Conservation (phyloP, 1,140 invertebrate genomes). For the Penaeus indicus region DNA sequence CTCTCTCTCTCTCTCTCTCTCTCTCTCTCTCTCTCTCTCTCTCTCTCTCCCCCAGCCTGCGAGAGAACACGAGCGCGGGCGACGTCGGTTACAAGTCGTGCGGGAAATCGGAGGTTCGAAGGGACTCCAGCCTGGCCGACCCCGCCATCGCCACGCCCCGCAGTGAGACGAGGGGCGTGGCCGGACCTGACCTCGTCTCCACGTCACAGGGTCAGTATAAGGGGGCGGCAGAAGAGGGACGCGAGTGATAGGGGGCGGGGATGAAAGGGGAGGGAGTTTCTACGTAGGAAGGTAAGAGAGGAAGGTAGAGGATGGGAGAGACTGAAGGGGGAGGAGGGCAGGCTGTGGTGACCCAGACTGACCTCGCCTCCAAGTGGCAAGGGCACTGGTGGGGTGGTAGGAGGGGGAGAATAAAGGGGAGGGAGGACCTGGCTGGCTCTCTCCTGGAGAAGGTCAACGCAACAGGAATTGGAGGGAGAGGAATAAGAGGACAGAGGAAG, state of each 20-base stretch:
- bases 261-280: background rate
- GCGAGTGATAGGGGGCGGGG: background rate
- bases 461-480: too few species aligned
- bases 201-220: conserved; percentile 12
- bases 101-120: background rate
- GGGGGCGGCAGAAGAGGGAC: background rate
- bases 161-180: background rate
- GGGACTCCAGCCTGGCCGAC: background rate
- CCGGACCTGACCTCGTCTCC: conserved; percentile 11
- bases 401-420: background rate
- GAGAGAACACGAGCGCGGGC: conserved; percentile 1
- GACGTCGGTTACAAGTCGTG: conserved; percentile 31
- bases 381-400: background rate
- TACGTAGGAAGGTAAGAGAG: background rate
- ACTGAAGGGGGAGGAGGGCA: background rate
- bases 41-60: background rate
- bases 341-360: too few species aligned
- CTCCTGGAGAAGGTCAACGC: too few species aligned
- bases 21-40: too few species aligned
- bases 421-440: too few species aligned
- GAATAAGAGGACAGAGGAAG: background rate
- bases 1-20: too few species aligned
- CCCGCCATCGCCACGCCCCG: background rate
- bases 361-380: background rate
- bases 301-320: background rate